phyloP scores from a whole-genome alignment of 2,888 invertebrate species.

The Rhingia rostrata region DNA sequence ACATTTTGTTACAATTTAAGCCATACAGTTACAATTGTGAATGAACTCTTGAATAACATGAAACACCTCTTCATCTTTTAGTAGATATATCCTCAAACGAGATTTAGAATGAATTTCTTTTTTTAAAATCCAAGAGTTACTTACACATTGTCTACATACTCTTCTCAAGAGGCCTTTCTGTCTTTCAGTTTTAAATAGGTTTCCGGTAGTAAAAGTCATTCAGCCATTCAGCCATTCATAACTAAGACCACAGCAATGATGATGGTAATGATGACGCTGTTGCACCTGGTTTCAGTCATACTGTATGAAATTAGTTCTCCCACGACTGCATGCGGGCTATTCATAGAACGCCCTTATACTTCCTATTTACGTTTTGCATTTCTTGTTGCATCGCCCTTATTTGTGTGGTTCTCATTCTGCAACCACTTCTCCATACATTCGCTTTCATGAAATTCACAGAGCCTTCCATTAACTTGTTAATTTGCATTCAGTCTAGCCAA shows the following conservation, averaged over 20 bases:
- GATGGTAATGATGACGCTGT: slow-evolving; percentile 2
- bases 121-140: background rate
- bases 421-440: background rate
- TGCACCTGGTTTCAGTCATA: background rate
- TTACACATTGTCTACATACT: background rate
- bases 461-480: slow-evolving; percentile 27
- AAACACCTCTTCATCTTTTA: slow-evolving; percentile 1
- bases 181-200: slow-evolving; percentile 12
- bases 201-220: slow-evolving; percentile 16
- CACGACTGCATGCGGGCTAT: background rate
- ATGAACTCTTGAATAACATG: no score
- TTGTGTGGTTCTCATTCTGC: slow-evolving; percentile 12
- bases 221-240: slow-evolving; percentile 10
- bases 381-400: slow-evolving; percentile 2
- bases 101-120: slow-evolving; percentile 1
- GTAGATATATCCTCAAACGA: slow-evolving; percentile 9
- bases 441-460: slow-evolving; percentile 2
- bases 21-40: no score
- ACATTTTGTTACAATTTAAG: no score
- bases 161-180: background rate
- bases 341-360: slow-evolving; percentile 14
- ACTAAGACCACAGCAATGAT: slow-evolving; percentile 4
- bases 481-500: slow-evolving; percentile 44
- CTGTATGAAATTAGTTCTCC: slow-evolving; percentile 11
- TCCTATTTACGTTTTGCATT: background rate